Evolutionary conservation across 2,888 invertebrate genomes (phyloP), one percentile per base, ranked within the genome.

Genomic region (Gasteruption jaculator): DNA sequence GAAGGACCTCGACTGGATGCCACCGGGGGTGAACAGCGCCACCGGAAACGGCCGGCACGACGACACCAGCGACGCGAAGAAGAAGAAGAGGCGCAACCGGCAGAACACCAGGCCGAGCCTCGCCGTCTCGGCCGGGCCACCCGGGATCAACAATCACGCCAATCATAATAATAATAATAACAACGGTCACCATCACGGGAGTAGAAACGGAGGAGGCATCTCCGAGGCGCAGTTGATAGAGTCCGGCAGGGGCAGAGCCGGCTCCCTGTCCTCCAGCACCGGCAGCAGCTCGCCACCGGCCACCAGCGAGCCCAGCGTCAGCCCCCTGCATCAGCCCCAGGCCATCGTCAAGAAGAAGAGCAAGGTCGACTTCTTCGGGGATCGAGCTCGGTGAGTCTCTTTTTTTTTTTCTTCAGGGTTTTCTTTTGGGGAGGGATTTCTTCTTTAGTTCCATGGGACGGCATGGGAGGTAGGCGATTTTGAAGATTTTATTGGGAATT

Each of bases 1-100:
- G 65, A 96, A 95, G 72, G 95, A 96, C 73, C 76, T 93, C 36
- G 91, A 95, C 68, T 95, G 94, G 89, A 78, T 84, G 63, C 83
- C 89, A 39, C 84, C 86, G 24, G 76, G 78, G 8, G 76, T 80
- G 33, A 75, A 73, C 1, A 74, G 73, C 50, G 71, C 71, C 4
- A 50, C 54, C 26, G 73, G 73, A 53, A 74, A 74, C 26, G n/a
- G n/a, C n/a, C 71, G 73, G 18, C 69, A 72, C 33, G 76, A 76
- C 29, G 80, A 80, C 34, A 74, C 72, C 38, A 73, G 71, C 45
- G 76, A 75, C 44, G 74, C 74, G 38, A 77, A 77, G 68, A 82
- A 81, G 68, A 82, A 81, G 68, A 81, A 81, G 60, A 80, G 82
- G 50, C 78, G 82, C 46, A 83, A 84, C 71, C 78, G 81, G 38